Evolutionary conservation across 2,113 vertebrate genomes (phyloP), one percentile per base, ranked within the genome.

Genomic region (Xenopus tropicalis): DNA sequence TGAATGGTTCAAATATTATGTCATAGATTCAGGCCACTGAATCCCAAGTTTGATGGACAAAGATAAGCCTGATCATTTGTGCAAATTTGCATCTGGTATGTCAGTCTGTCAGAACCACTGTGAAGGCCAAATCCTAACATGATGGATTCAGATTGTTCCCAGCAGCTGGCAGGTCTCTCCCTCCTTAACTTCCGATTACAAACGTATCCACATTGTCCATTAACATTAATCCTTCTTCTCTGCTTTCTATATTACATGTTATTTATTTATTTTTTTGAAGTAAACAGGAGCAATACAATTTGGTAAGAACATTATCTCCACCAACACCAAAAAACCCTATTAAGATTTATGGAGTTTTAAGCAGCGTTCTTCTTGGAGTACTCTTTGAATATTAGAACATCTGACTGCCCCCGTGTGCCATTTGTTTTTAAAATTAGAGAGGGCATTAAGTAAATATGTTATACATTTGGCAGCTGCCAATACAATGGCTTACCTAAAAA

Each of bases 341-440:
- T 17, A 37, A 29, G 24, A 42, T 72, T 72, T 44, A 66, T 73
- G 37, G 52, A 46, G 51, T n/a, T n/a, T n/a, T n/a, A n/a, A n/a
- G n/a, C 65, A 23, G 43, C 11, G 24, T 23, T 44, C 24, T 58
- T 63, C 17, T 23, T n/a, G 8, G 51, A 25, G 63, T 14, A 54
- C 14, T 25, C 37, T 24, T 24, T 73, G 59, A 73, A 73, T 73
- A 73, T 20, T 61, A 58, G 14, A 66, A 14, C 71, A 66, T 24
- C 66, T 66, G 63, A 63, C 63, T n/a, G 43, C 29, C 12, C 23
- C 71, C 25, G 16, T 19, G 24, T 42, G 25, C 10, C 56, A 4
- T 70, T 70, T 48, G 46, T 48, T 48, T 48, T 48, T 48, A 13
- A 48, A 17, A 48, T 48, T 48, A 48, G 16, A 48, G 4, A 48